Conservation (phyloP, 2,113 vertebrate species). For the Rhinopomastus cyanomelas region DNA sequence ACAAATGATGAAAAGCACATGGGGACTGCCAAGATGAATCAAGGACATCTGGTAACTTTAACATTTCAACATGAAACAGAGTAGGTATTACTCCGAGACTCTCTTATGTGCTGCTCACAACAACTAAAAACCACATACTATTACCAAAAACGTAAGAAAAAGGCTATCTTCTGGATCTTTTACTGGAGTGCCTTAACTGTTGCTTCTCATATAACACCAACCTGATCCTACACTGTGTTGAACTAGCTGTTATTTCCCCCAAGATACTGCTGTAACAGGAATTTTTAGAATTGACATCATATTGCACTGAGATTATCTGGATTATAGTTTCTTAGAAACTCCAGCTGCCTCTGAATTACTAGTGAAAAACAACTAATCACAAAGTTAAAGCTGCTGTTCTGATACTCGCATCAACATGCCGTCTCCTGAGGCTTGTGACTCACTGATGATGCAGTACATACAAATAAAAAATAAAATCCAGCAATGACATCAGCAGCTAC, state of each 20-base stretch:
- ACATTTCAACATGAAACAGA: conserved; percentile 8
- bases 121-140: background rate
- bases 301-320: background rate
- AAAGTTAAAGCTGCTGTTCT: background rate
- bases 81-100: conserved; percentile 9
- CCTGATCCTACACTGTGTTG: background rate
- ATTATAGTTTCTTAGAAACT: background rate
- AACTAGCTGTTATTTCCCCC: background rate
- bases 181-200: background rate
- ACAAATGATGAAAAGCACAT: conserved; percentile 48
- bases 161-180: background rate
- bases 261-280: background rate
- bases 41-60: conserved; percentile 60
- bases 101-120: background rate
- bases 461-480: background rate
- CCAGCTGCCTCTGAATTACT: background rate
- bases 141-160: background rate
- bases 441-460: conserved; percentile 50
- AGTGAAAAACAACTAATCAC: background rate
- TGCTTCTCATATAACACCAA: background rate
- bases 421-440: conserved; percentile 39
- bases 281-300: background rate
- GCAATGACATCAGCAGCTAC: conserved; percentile 28
- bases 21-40: conserved; percentile 60
- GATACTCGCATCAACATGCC: background rate